These are phyloP conservation scores for Pedionomus torquatus DNA, from an alignment of 2,113 vertebrate genomes.

Conservation along the genomic window DNA sequence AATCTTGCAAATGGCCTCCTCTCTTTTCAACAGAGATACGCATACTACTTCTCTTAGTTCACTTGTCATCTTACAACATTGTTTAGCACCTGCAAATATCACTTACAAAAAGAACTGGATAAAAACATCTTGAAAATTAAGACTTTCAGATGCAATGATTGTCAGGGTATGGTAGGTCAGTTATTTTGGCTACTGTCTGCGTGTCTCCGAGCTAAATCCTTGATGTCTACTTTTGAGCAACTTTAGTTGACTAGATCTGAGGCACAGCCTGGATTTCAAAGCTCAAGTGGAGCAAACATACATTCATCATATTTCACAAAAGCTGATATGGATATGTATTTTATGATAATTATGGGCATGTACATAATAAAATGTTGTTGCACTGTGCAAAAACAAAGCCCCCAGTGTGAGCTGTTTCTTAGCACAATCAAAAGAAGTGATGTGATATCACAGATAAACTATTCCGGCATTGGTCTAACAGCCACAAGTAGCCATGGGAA, in stretches of 20 bases:
- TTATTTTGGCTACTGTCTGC: not conserved
- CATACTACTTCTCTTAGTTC: not conserved
- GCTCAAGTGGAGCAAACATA: not conserved
- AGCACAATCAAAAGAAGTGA: not conserved
- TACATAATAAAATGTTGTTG: not conserved
- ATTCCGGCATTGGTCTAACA: not conserved
- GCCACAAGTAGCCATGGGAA: not conserved
- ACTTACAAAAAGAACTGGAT: not conserved
- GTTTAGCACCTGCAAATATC: not conserved
- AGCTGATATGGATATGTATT: not conserved
- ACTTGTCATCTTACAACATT: not conserved
- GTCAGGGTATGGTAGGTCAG: not conserved
- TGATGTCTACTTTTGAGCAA: not conserved
- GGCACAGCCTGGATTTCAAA: not conserved
- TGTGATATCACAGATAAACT: not conserved
- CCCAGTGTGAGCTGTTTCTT: not conserved
- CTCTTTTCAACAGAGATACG: not conserved
- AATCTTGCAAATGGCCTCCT: not conserved
- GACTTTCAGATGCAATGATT: not conserved
- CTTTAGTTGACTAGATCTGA: not conserved
- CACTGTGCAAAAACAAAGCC: not conserved
- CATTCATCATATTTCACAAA: not conserved
- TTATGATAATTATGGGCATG: fast-evolving
- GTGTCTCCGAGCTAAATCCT: not conserved
- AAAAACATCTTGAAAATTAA: constrained; percentile 26